These are phyloP conservation scores for Barnardius zonarius DNA, from an alignment of 2,113 vertebrate genomes.

Conservation along the genomic window DNA sequence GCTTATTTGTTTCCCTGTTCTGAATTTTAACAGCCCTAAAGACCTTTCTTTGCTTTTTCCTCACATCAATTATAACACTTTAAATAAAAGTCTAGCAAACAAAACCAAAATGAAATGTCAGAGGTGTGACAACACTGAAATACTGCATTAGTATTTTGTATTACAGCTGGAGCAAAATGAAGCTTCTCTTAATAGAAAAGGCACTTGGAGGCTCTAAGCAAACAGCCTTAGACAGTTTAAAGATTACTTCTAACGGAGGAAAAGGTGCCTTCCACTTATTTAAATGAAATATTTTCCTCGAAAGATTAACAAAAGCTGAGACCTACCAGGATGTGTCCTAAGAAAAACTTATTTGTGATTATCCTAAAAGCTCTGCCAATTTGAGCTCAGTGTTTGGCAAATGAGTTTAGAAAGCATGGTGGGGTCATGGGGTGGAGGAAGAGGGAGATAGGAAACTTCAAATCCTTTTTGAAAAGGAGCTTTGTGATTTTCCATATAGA, in stretches of 20 bases:
- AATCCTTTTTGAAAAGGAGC: background rate
- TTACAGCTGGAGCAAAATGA: background rate
- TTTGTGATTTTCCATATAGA: background rate
- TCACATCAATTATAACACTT: background rate
- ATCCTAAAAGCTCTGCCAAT: background rate
- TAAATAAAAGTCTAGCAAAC: background rate
- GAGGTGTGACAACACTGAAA: slow-evolving; percentile 6
- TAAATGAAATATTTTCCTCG: background rate
- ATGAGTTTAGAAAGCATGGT: background rate
- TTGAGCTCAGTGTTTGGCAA: background rate
- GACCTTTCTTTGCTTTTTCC: background rate
- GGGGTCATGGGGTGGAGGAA: fast-evolving
- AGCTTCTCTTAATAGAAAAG: background rate
- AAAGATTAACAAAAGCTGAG: background rate
- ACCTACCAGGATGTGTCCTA: background rate
- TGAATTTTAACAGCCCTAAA: slow-evolving; percentile 1
- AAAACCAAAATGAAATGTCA: background rate
- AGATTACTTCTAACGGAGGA: background rate
- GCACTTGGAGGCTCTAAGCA: background rate
- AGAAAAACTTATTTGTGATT: background rate
- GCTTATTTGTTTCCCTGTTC: background rate
- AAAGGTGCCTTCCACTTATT: background rate
- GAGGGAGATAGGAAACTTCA: background rate
- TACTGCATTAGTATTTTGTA: background rate
- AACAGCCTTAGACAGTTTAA: background rate